These are phyloP conservation scores for Cyclura pinguis DNA, from an alignment of 2,797 vertebrate genomes.

Conservation along the genomic window DNA sequence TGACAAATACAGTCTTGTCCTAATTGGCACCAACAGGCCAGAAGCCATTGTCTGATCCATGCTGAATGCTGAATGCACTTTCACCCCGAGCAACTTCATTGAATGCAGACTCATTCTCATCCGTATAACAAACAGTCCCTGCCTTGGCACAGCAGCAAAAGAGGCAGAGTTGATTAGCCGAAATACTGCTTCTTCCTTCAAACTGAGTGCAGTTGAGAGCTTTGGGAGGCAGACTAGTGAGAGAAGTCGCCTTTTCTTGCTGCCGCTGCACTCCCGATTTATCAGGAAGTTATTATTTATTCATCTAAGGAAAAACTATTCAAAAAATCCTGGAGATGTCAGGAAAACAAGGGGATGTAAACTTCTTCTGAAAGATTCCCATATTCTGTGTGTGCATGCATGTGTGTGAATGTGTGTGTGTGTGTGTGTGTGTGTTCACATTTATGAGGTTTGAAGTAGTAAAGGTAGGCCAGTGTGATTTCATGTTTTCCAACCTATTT, in stretches of 20 bases:
- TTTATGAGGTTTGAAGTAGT: background rate
- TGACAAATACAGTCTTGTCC: constrained; percentile 30
- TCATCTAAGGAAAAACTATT: background rate
- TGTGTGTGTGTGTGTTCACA: background rate
- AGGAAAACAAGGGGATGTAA: background rate
- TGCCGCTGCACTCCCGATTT: background rate
- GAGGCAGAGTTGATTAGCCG: background rate
- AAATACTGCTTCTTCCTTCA: background rate
- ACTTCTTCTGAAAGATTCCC: background rate
- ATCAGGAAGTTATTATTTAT: background rate
- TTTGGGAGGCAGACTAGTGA: background rate
- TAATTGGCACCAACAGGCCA: constrained; percentile 12
- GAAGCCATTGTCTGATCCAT: constrained; percentile 6
- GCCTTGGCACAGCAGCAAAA: background rate
- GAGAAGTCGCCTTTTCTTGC: background rate
- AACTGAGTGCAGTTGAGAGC: background rate
- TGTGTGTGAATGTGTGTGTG: background rate
- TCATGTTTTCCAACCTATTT: background rate
- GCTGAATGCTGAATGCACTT: background rate
- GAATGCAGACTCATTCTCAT: background rate
- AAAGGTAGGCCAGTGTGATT: background rate
- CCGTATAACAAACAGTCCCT: constrained; percentile 3
- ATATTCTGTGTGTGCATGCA: too few species aligned
- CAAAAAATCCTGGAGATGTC: background rate
- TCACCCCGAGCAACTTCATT: background rate